These are phyloP conservation scores for Agrilus mali DNA, from an alignment of 2,888 invertebrate genomes.

Conservation along the genomic window DNA sequence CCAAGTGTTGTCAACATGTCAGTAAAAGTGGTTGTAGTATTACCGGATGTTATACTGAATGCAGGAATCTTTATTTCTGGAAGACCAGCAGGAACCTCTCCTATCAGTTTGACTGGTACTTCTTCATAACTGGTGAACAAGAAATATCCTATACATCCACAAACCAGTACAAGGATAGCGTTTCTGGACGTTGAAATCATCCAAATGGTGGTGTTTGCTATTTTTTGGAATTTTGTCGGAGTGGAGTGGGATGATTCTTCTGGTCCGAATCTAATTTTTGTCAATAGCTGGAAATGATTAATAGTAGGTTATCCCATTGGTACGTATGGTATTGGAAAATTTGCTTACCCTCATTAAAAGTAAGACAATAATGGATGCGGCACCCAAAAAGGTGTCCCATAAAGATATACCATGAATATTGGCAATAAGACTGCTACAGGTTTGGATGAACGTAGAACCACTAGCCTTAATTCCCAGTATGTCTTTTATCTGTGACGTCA, in stretches of 20 bases:
- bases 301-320: not conserved
- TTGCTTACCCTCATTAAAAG: constrained; percentile 60
- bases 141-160: constrained; percentile 57
- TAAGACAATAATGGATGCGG: constrained; percentile 60
- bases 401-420: constrained; percentile 52
- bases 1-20: constrained; percentile 72
- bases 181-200: constrained; percentile 69
- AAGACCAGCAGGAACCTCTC: constrained; percentile 63
- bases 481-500: constrained; percentile 80
- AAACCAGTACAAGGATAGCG: constrained; percentile 67
- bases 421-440: constrained; percentile 59
- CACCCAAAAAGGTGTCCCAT: constrained; percentile 66
- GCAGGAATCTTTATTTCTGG: constrained; percentile 54
- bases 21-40: constrained; percentile 45
- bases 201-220: constrained; percentile 58
- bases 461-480: constrained; percentile 59
- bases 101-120: constrained; percentile 57
- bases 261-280: constrained; percentile 50
- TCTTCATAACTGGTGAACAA: constrained; percentile 38
- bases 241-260: constrained; percentile 21
- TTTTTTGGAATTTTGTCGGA: constrained; percentile 17
- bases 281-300: constrained; percentile 40
- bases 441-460: constrained; percentile 65
- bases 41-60: constrained; percentile 46
- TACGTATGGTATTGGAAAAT: not conserved